Conservation (phyloP, 1,140 invertebrate species). For the Rhagoletis zephyria region DNA sequence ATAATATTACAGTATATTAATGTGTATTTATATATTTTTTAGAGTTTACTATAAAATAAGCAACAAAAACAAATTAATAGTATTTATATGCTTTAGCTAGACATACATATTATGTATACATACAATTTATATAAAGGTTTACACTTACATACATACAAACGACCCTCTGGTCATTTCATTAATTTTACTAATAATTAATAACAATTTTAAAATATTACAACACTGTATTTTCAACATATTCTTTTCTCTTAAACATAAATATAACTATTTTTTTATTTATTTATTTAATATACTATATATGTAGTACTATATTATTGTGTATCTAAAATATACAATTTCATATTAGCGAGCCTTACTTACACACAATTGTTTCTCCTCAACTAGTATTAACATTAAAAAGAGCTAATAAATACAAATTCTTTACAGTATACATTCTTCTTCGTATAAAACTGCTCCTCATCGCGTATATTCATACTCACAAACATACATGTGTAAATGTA, state of each 20-base stretch:
- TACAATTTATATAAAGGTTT: constrained; percentile 30
- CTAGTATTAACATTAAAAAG: constrained; percentile 48
- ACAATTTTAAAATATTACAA: constrained; percentile 54
- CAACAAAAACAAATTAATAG: constrained; percentile 54
- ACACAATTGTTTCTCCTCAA: constrained; percentile 3
- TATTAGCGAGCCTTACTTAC: constrained; percentile 42
- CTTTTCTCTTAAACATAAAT: constrained; percentile 34
- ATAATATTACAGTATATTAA: constrained; percentile 49
- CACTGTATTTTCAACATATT: constrained; percentile 52
- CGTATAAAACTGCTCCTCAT: background rate
- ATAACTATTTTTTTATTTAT: constrained; percentile 4
- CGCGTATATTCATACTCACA: background rate
- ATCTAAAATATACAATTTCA: constrained; percentile 42
- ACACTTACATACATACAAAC: background rate
- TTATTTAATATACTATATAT: background rate
- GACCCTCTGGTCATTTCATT: background rate
- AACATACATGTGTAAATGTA: no score
- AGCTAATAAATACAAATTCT: constrained; percentile 48
- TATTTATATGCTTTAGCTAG: constrained; percentile 47
- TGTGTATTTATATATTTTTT: constrained; percentile 43
- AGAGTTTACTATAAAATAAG: constrained; percentile 54
- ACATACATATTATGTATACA: constrained; percentile 52
- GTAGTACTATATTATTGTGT: constrained; percentile 6
- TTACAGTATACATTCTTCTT: constrained; percentile 36
- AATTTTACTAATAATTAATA: constrained; percentile 45